Evolutionary conservation across 2,113 vertebrate genomes (phyloP).

Genomic region (Aramus guarauna): DNA sequence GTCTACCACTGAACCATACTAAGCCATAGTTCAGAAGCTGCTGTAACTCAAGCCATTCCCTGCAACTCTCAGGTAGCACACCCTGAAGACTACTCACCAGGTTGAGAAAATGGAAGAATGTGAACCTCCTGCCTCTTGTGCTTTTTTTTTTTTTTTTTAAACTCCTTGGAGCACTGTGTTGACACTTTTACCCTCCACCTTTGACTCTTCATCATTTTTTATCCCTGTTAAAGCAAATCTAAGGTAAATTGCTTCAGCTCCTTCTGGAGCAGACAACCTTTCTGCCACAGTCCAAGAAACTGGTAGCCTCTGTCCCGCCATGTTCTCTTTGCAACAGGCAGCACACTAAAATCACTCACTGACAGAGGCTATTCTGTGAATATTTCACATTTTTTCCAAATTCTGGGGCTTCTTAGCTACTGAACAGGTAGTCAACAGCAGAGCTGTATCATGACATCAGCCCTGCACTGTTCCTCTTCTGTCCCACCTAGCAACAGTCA

Average conservation of each 20-base stretch:
- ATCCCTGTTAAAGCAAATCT: neutral
- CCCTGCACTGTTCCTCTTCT: neutral
- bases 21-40: neutral
- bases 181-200: neutral
- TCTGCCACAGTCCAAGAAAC: neutral
- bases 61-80: neutral
- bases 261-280: neutral
- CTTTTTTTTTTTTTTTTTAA: too few relatives aligned
- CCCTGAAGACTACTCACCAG: neutral
- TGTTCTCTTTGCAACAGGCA: neutral
- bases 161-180: neutral
- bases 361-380: neutral
- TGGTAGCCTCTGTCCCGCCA: neutral
- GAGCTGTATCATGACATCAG: neutral
- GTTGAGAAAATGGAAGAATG: neutral
- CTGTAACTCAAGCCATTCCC: neutral
- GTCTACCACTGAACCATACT: neutral
- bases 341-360: neutral
- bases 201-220: neutral
- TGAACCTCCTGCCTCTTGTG: neutral
- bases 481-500: neutral
- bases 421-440: neutral
- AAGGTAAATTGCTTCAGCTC: neutral
- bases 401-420: neutral
- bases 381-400: neutral